These are phyloP conservation scores for Girardinus metallicus DNA, from an alignment of 2,797 vertebrate genomes.

Conservation along the genomic window DNA sequence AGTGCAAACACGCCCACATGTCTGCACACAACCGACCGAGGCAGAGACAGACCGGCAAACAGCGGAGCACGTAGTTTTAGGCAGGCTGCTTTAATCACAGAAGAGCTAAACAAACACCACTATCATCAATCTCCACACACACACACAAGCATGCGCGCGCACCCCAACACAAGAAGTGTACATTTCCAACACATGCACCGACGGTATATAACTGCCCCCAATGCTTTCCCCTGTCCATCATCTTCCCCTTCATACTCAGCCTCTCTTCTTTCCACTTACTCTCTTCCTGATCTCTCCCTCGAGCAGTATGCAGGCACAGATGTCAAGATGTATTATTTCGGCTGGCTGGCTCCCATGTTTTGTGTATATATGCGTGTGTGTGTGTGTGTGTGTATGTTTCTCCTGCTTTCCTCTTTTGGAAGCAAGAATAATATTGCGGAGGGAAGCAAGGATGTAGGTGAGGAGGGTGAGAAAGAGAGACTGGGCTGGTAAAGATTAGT, in stretches of 20 bases:
- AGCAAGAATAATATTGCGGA: constrained; percentile 43
- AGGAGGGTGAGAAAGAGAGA: constrained; percentile 5
- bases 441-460: background rate
- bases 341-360: constrained; percentile 72
- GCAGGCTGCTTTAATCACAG: constrained; percentile 68
- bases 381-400: constrained; percentile 37
- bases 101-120: constrained; percentile 72
- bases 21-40: constrained; percentile 18
- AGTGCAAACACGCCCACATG: constrained; percentile 37
- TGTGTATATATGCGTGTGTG: constrained; percentile 18
- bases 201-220: constrained; percentile 65
- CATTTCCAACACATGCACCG: constrained; percentile 27
- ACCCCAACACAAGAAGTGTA: constrained; percentile 8
- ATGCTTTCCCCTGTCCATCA: constrained; percentile 73
- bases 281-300: constrained; percentile 63
- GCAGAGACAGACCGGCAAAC: constrained; percentile 49
- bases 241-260: constrained; percentile 62
- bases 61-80: constrained; percentile 44
- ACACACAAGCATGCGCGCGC: constrained; percentile 32
- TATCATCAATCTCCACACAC: constrained; percentile 31
- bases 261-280: constrained; percentile 57
- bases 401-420: constrained; percentile 64
- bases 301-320: constrained; percentile 79
- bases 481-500: constrained; percentile 41
- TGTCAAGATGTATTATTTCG: constrained; percentile 83